These are phyloP conservation scores for Tolypeutes matacus DNA, from an alignment of 2,797 vertebrate species.

Conservation along the genomic window DNA sequence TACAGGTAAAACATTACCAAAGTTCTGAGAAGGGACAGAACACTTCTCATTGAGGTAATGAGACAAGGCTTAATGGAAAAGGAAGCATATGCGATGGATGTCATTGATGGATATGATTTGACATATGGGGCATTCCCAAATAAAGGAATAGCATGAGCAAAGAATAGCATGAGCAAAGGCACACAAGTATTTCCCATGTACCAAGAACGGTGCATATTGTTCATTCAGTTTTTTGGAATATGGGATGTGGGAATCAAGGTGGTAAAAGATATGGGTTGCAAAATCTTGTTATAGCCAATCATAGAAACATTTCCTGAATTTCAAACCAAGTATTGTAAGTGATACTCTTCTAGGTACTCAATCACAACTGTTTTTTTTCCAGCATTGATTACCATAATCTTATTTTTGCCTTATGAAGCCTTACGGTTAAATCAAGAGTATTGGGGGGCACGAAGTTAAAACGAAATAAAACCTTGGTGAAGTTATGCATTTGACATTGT, in stretches of 20 bases:
- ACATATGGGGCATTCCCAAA: neutral
- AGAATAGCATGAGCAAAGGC: neutral
- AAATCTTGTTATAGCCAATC: neutral
- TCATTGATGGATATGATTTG: neutral
- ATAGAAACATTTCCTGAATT: neutral
- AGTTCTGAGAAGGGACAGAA: slow-evolving; percentile 5
- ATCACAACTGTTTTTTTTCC: neutral
- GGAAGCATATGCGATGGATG: neutral
- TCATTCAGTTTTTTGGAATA: slow-evolving; percentile 5
- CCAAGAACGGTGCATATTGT: neutral
- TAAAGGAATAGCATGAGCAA: neutral
- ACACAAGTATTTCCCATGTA: neutral
- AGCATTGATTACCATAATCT: neutral
- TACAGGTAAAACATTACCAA: neutral
- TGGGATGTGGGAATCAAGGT: neutral
- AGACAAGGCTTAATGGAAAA: slow-evolving; percentile 28
- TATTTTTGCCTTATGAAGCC: neutral
- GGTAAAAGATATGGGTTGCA: neutral
- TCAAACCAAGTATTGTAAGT: neutral
- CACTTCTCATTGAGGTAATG: neutral
- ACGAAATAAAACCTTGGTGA: neutral
- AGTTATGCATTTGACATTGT: neutral
- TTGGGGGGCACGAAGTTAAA: neutral
- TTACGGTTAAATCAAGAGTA: neutral
- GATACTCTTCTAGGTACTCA: neutral